Conservation (phyloP, 2,797 vertebrate species). For the Danio tinwini region DNA sequence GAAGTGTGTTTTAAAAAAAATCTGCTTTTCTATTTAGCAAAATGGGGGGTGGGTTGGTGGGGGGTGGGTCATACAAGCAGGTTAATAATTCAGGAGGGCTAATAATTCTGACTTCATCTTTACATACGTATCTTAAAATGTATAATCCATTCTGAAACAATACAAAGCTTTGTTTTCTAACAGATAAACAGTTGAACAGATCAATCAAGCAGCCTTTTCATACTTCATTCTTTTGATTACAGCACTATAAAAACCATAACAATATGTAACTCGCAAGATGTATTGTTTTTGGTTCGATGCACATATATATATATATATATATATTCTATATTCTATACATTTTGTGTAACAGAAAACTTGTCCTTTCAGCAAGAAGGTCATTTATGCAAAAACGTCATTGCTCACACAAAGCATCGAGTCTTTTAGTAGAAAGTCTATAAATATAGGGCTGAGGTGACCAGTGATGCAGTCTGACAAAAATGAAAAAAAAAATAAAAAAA, state of each 20-base stretch:
- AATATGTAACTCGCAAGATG: conserved; percentile 5
- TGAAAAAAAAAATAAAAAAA: conserved; percentile 3
- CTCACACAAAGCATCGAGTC: conserved; percentile 12
- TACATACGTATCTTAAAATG: too few relatives aligned
- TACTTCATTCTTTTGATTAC: conserved; percentile 13
- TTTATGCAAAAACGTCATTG: conserved; percentile 2
- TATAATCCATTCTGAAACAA: too few relatives aligned
- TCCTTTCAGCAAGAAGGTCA: neutral
- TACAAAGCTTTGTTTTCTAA: conserved; percentile 10
- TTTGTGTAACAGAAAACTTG: neutral
- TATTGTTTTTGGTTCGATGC: neutral
- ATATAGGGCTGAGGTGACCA: conserved; percentile 5
- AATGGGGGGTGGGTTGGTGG: too few relatives aligned
- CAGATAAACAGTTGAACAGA: conserved; percentile 4
- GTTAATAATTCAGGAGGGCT: too few relatives aligned
- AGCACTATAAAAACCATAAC: neutral
- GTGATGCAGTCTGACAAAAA: neutral
- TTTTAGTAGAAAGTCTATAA: neutral
- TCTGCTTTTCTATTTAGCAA: too few relatives aligned
- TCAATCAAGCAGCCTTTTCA: conserved; percentile 3
- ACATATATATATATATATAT: conserved; percentile 17
- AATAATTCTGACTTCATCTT: too few relatives aligned
- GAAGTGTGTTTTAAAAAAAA: too few relatives aligned
- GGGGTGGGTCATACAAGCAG: too few relatives aligned
- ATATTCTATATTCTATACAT: conserved; percentile 14